These are phyloP conservation scores for Thysanoteuthis rhombus DNA, from an alignment of 2,888 invertebrate species.

Conservation along the genomic window DNA sequence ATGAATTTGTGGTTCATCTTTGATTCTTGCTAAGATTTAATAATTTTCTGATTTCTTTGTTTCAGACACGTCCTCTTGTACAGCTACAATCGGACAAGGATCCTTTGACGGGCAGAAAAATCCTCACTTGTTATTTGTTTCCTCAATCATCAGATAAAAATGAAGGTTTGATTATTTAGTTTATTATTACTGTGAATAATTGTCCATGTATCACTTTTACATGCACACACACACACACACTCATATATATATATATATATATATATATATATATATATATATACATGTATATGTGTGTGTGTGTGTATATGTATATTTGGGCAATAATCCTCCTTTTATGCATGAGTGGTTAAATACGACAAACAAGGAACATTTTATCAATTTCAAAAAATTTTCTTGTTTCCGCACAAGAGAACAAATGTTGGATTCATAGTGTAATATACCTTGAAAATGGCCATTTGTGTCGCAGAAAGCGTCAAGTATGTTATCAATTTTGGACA, in stretches of 20 bases:
- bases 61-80: slow-evolving; percentile 88
- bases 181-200: neutral
- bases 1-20: neutral
- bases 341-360: too few relatives aligned
- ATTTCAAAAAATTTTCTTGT: too few relatives aligned
- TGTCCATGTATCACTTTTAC: neutral
- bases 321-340: too few relatives aligned
- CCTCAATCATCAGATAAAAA: slow-evolving; percentile 76
- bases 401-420: too few relatives aligned
- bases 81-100: slow-evolving; percentile 89
- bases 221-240: too few relatives aligned
- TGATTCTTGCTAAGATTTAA: neutral
- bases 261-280: neutral
- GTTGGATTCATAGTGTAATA: too few relatives aligned
- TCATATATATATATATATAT: too few relatives aligned
- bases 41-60: slow-evolving; percentile 13
- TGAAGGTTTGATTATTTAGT: slow-evolving; percentile 41
- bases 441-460: too few relatives aligned
- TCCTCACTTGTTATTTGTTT: slow-evolving; percentile 89
- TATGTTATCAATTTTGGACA: too few relatives aligned
- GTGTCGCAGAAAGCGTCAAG: too few relatives aligned
- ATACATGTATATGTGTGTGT: neutral
- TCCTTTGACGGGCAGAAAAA: slow-evolving; percentile 78
- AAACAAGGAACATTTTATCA: too few relatives aligned
- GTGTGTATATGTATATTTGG: too few relatives aligned